Percentiles rank a stretch among this genome's conserved stretches.
phyloP scores from a whole-genome alignment of 2,888 invertebrate species.

The Stenodera caucasica region DNA sequence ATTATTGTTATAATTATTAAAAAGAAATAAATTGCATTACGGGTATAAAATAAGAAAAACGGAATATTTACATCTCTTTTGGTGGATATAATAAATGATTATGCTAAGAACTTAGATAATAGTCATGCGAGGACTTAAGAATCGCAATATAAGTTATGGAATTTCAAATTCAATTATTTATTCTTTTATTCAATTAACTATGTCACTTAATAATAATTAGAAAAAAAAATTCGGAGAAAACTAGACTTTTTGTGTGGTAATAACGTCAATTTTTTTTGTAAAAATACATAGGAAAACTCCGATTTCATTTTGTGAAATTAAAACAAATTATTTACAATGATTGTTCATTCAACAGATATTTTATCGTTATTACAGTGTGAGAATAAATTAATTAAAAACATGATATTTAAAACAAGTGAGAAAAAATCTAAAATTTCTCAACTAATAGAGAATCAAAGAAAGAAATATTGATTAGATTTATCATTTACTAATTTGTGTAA shows the following conservation, averaged over 20 bases:
- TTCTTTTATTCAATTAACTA: not conserved
- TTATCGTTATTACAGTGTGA: not conserved
- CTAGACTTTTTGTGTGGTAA: not conserved
- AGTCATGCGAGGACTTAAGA: constrained; percentile 2
- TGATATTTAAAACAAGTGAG: constrained; percentile 7
- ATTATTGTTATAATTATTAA: not conserved
- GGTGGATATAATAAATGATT: not conserved
- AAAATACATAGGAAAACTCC: not conserved
- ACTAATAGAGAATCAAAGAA: constrained; percentile 3
- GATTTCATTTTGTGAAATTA: not conserved
- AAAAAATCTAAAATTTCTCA: constrained; percentile 6
- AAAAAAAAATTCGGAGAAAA: not conserved
- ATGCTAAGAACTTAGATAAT: not conserved
- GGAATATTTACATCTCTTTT: not conserved
- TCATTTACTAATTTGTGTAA: constrained; percentile 46
- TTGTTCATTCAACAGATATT: constrained; percentile 14
- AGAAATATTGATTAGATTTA: constrained; percentile 30
- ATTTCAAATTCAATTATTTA: not conserved
- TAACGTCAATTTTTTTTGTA: not conserved
- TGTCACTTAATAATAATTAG: not conserved
- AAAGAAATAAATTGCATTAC: too few relatives aligned
- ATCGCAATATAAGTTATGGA: constrained; percentile 4
- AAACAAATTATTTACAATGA: constrained; percentile 22
- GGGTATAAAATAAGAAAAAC: too few relatives aligned
- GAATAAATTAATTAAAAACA: constrained; percentile 11